phyloP scores from a whole-genome alignment of 2,797 vertebrate species.

The Mallotus villosus region DNA sequence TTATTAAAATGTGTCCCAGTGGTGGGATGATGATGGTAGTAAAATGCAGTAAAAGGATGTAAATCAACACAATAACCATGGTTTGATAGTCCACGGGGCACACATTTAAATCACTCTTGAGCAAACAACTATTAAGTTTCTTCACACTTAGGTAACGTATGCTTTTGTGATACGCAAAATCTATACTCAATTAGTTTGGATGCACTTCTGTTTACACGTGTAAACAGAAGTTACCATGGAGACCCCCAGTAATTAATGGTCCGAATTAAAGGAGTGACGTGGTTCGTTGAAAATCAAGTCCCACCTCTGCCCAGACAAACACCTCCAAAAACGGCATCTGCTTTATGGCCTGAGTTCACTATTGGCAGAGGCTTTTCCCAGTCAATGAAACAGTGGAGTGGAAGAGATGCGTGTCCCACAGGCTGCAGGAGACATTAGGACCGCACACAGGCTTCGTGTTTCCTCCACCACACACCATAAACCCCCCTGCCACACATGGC shows the following conservation, averaged over 20 bases:
- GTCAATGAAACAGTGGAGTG: slow-evolving; percentile 63
- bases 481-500: slow-evolving; percentile 72
- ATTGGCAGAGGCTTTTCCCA: slow-evolving; percentile 56
- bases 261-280: slow-evolving; percentile 38
- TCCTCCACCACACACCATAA: slow-evolving; percentile 71
- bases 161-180: slow-evolving; percentile 10
- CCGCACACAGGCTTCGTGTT: slow-evolving; percentile 75
- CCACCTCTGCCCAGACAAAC: slow-evolving; percentile 43
- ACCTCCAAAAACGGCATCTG: slow-evolving; percentile 11
- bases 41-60: background rate
- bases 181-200: slow-evolving; percentile 8
- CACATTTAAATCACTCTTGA: slow-evolving; percentile 4
- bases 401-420: slow-evolving; percentile 62
- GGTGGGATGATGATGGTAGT: background rate
- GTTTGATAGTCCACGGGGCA: background rate
- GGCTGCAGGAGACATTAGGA: slow-evolving; percentile 72
- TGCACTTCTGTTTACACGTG: slow-evolving; percentile 31
- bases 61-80: background rate
- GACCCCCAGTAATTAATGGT: slow-evolving; percentile 38
- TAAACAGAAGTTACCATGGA: slow-evolving; percentile 54
- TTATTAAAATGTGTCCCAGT: background rate
- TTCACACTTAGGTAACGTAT: background rate
- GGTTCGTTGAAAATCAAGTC: slow-evolving; percentile 38
- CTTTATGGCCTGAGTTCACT: slow-evolving; percentile 39
- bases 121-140: background rate